phyloP scores from a whole-genome alignment of 2,113 vertebrate genomes.

The Lophura nycthemera region DNA sequence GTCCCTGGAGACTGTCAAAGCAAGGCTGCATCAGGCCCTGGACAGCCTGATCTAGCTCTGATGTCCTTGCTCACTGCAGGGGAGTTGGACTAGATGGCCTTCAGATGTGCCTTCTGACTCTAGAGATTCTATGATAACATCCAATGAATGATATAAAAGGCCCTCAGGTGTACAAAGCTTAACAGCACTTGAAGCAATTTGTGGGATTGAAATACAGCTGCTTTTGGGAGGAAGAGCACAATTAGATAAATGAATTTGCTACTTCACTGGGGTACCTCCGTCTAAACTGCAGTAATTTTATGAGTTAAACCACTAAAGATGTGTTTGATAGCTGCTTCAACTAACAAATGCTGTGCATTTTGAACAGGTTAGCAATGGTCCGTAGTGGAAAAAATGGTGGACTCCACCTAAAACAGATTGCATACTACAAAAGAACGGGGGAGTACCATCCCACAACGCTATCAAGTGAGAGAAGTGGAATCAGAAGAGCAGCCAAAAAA shows the following conservation, averaged over 20 bases:
- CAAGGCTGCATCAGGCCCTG: no score
- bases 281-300: not conserved
- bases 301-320: not conserved
- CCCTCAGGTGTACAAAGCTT: not conserved
- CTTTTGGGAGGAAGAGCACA: not conserved
- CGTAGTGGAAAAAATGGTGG: constrained; percentile 78
- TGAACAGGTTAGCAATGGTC: constrained; percentile 74
- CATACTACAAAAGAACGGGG: constrained; percentile 77
- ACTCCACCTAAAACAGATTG: constrained; percentile 82
- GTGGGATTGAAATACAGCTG: not conserved
- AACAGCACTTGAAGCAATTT: not conserved
- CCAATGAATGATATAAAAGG: not conserved
- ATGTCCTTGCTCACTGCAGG: no score
- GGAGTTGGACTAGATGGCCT: no score
- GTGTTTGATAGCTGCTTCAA: not conserved
- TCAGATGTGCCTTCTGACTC: no score
- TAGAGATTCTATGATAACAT: not conserved
- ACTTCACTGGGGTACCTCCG: not conserved
- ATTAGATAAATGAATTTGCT: no score
- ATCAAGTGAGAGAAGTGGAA: constrained; percentile 80
- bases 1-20: no score
- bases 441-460: constrained; percentile 78
- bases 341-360: constrained; percentile 2
- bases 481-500: constrained; percentile 82
- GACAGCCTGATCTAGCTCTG: no score